Evolutionary conservation across 1,140 invertebrate species (phyloP), one percentile per base, ranked within the genome.

Genomic region (Drosophila prosaltans): DNA sequence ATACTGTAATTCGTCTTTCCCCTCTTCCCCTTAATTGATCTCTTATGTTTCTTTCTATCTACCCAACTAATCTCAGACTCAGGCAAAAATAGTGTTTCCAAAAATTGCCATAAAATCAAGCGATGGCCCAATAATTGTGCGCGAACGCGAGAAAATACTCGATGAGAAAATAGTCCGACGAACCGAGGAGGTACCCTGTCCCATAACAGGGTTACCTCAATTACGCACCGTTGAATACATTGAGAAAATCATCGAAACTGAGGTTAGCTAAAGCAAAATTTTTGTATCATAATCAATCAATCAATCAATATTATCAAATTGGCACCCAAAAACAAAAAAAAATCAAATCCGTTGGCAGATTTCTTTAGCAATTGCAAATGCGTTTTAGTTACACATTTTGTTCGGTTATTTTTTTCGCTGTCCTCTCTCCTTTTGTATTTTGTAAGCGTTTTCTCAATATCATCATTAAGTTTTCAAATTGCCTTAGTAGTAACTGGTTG

Each of bases 231-330:
- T 98, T 92, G 96, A 98, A 94, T 97, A 97, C 94, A 96, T 97
- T 93, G 97, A 98, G 94, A 98, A 98, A 95, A 95, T 97, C 93
- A 97, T 98, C 93, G 97, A 98, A 93, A 97, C 96, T 95, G 97
- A 98, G 97, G 97, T 98, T 97, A 92, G 91, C 60, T 48, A 65
- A 74, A 24, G 21, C 51, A 60, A 65, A 76, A 70, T 43, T 54
- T 36, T 32, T 30, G 54, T 58, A 43, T 43, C 3, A 36, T 36
- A 21, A 55, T 65, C 59, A 58, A 71, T 65, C 51, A 40, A 62
- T 82, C 24, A 64, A 62, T 7, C 30, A 41, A 59, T 55, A 64
- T 54, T 69, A 74, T 64, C 66, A 82, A 82, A 84, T 85, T 86
- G 81, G 82, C 81, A 85, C 81, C 75, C 48, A 67, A 65, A 78